Evolutionary conservation across 2,113 vertebrate genomes (phyloP), one percentile per base, ranked within the genome.

Genomic region (Strix aluco): DNA sequence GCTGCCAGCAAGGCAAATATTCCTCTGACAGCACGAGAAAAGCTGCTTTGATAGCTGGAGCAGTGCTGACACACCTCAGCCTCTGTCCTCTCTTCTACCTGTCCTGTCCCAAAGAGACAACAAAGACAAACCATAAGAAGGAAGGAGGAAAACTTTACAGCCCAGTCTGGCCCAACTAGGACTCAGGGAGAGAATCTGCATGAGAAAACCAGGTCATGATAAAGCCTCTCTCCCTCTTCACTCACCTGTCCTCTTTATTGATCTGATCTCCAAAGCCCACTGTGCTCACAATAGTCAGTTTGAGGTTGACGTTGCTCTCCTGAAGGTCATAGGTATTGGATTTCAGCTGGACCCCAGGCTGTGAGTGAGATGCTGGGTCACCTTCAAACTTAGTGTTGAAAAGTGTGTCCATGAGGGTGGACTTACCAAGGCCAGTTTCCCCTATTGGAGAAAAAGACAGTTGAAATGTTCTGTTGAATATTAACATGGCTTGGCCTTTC

Each of bases 321-420:
- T 99, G 99, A 70, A 99, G 99, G 94, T 99, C 99, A 1, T 99
- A 99, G 63, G 99, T 99, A 94, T 97, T 99, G 96, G 99, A 99
- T 88, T 98, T 99, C 91, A 99, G 98, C 90, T 99, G 99, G 40
- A 99, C 99, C 13, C 99, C 99, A 0, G 99, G 99, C 96, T 99
- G 99, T 51, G 98, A 99, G 97, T 99, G 99, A 96, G 99, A 99
- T 8, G 98, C 99, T 57, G 99, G 99, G 55, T 99, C 99, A 9
- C 98, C 99, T 97, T 99, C 99, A 70, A 99, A 99, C 97, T 99
- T 99, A 96, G 99, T 99, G 97, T 99, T 99, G 98, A 99, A 99
- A 97, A 99, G 98, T 1, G 99, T 99, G 96, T 99, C 99, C 99
- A 99, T 99, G 70, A 99, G 98, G 30, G 99, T 99, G 59, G 99